These are phyloP conservation scores for Diplolepis rosae DNA, from an alignment of 2,888 invertebrate species.

Conservation along the genomic window DNA sequence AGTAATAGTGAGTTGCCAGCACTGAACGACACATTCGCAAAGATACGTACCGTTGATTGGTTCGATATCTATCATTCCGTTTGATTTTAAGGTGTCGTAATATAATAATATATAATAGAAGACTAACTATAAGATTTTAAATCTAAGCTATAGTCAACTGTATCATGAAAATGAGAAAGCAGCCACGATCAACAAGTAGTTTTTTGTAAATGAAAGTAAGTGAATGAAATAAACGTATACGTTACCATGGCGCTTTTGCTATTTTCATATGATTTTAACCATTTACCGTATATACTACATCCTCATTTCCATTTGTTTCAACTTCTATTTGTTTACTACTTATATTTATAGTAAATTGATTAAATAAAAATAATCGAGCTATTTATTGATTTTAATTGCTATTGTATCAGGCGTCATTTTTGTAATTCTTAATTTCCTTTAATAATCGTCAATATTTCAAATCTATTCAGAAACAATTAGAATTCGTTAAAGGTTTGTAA, in stretches of 20 bases:
- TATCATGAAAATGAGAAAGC: conserved; percentile 42
- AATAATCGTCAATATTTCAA: too few relatives aligned
- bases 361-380: too few relatives aligned
- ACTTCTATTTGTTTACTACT: too few relatives aligned
- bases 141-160: conserved; percentile 44
- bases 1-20: conserved; percentile 38
- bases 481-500: too few relatives aligned
- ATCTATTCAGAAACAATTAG: too few relatives aligned
- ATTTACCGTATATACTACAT: too few relatives aligned
- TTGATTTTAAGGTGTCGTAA: conserved; percentile 61
- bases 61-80: conserved; percentile 61
- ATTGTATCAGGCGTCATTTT: too few relatives aligned
- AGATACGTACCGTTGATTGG: conserved; percentile 50
- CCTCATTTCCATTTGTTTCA: too few relatives aligned
- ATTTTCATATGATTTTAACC: neutral
- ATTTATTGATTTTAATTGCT: too few relatives aligned
- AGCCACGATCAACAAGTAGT: conserved; percentile 55
- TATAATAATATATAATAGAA: conserved; percentile 57
- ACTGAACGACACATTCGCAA: conserved; percentile 51
- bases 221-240: conserved; percentile 65
- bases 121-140: conserved; percentile 57
- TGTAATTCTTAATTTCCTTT: too few relatives aligned
- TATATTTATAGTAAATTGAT: too few relatives aligned
- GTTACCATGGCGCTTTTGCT: conserved; percentile 44
- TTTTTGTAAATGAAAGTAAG: conserved; percentile 68